These are phyloP conservation scores for Lanistes nyassanus DNA, from an alignment of 1,140 invertebrate species.

Conservation along the genomic window DNA sequence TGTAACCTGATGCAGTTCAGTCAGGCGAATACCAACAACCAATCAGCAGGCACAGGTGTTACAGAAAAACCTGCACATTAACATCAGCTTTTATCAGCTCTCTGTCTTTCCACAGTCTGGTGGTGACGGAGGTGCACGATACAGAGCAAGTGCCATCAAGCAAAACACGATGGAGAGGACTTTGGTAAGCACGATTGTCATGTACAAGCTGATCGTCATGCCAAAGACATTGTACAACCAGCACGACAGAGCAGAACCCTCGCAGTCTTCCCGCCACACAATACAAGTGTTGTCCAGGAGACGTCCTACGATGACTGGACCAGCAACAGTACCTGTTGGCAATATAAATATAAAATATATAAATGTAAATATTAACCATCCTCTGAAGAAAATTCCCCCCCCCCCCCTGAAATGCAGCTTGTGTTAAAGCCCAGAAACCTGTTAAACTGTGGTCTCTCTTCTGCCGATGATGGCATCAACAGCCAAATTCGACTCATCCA, in stretches of 20 bases:
- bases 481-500: too few species aligned
- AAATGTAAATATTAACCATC: background rate
- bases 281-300: conserved; percentile 57
- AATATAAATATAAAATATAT: background rate
- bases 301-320: conserved; percentile 58
- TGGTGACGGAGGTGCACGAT: conserved; percentile 26
- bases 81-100: too few species aligned
- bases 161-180: conserved; percentile 32
- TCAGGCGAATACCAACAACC: too few species aligned
- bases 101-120: background rate
- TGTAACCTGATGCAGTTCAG: too few species aligned
- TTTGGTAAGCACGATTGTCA: conserved; percentile 25
- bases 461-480: too few species aligned
- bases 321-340: conserved; percentile 62
- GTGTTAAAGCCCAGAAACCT: background rate
- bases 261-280: conserved; percentile 59
- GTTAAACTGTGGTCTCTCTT: background rate
- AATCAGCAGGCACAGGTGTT: too few species aligned
- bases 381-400: too few species aligned
- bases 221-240: conserved; percentile 57
- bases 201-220: conserved; percentile 31
- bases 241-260: conserved; percentile 51
- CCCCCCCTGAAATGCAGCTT: background rate
- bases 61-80: too few species aligned
- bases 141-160: conserved; percentile 30